Conservation (phyloP, 1,140 invertebrate species). For the Calliopsis andreniformis region DNA sequence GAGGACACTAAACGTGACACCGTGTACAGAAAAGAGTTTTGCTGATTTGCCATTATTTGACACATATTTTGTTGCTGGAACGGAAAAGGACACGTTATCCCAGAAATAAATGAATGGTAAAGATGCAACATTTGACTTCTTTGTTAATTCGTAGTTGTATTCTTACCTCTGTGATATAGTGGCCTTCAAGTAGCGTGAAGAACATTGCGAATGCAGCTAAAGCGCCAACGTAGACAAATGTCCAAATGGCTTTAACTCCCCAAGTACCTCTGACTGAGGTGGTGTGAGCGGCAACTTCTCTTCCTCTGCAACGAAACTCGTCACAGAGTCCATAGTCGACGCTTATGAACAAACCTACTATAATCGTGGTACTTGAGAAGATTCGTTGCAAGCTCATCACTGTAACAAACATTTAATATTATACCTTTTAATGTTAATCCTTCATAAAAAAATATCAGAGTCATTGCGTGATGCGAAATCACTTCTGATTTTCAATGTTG, state of each 20-base stretch:
- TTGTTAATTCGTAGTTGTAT: neutral
- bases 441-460: constrained; percentile 12
- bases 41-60: constrained; percentile 73
- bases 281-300: constrained; percentile 75
- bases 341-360: constrained; percentile 84
- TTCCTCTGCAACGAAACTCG: constrained; percentile 84
- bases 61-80: constrained; percentile 73
- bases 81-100: constrained; percentile 15
- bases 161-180: constrained; percentile 73
- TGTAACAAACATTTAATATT: constrained; percentile 67
- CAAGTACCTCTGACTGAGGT: constrained; percentile 77
- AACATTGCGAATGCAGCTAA: constrained; percentile 82
- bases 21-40: constrained; percentile 80
- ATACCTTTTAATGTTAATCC: neutral
- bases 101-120: no score
- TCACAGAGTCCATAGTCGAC: constrained; percentile 85
- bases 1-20: constrained; percentile 81
- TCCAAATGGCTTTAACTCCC: constrained; percentile 83
- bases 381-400: constrained; percentile 84
- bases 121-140: neutral
- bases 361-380: constrained; percentile 83
- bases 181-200: constrained; percentile 81
- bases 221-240: constrained; percentile 81
- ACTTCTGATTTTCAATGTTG: no score
- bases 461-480: no score